Conservation (phyloP, 2,888 invertebrate species). For the Ceriagrion tenellum region DNA sequence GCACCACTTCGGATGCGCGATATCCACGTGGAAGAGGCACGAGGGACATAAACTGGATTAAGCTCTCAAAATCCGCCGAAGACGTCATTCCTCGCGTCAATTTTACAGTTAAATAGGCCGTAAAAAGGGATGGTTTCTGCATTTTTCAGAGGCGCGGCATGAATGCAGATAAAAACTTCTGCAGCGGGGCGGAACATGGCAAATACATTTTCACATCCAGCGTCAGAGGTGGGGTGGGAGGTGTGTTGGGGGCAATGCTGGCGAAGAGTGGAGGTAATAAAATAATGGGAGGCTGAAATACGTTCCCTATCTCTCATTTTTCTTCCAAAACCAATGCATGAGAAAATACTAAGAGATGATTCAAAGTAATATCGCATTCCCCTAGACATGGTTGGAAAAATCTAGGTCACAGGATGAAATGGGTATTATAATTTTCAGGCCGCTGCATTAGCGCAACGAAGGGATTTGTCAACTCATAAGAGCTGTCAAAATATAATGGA, state of each 20-base stretch:
- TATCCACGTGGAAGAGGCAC: neutral
- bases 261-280: neutral
- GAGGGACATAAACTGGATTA: slow-evolving; percentile 9
- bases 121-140: slow-evolving; percentile 1
- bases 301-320: neutral
- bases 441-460: neutral
- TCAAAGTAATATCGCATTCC: neutral
- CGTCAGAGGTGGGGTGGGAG: neutral
- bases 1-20: neutral
- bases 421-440: neutral
- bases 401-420: neutral
- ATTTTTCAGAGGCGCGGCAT: neutral
- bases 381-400: neutral
- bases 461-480: neutral
- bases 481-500: neutral
- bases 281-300: neutral
- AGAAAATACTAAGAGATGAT: neutral
- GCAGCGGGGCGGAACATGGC: neutral
- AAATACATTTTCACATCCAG: neutral
- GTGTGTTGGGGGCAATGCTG: neutral
- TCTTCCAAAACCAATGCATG: neutral
- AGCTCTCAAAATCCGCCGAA: neutral
- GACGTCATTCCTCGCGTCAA: slow-evolving; percentile 19
- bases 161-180: slow-evolving; percentile 23
- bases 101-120: slow-evolving; percentile 22